Percentiles rank a stretch among this genome's conserved stretches.
phyloP scores from a whole-genome alignment of 2,113 vertebrate species.

The Ahaetulla prasina region DNA sequence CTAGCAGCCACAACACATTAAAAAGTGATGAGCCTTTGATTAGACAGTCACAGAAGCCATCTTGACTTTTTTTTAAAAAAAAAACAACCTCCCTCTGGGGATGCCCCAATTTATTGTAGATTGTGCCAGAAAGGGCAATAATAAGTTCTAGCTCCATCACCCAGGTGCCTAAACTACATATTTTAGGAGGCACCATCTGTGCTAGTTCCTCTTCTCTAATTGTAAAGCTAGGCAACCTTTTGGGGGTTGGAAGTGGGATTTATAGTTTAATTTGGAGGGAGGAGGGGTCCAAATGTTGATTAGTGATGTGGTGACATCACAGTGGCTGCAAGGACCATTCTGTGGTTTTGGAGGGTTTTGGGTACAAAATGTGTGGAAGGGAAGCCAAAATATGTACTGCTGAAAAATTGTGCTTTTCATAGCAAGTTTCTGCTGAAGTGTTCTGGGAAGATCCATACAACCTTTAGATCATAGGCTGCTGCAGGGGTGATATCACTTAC shows the following conservation, averaged over 20 bases:
- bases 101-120: not conserved
- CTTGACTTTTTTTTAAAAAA: not conserved
- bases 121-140: too few species aligned
- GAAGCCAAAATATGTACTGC: not conserved
- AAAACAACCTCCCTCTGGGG: not conserved
- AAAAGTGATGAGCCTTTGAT: not conserved
- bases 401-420: not conserved
- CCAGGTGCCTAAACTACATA: rapidly evolving
- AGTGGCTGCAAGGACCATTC: not conserved
- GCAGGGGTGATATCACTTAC: too few species aligned
- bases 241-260: not conserved
- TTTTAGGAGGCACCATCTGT: not conserved
- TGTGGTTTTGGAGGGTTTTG: not conserved
- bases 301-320: not conserved
- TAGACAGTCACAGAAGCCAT: not conserved
- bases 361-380: not conserved
- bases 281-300: not conserved
- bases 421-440: not conserved
- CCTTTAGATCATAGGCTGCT: not conserved
- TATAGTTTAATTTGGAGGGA: not conserved
- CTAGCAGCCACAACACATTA: not conserved
- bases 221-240: not conserved
- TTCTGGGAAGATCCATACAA: not conserved
- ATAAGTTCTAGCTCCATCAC: not conserved
- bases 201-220: not conserved